A percentile compares a stretch with the other conserved stretches of the same genome.
Evolutionary conservation across 2,113 vertebrate genomes (phyloP).

Genomic region (Salvelinus alpinus): DNA sequence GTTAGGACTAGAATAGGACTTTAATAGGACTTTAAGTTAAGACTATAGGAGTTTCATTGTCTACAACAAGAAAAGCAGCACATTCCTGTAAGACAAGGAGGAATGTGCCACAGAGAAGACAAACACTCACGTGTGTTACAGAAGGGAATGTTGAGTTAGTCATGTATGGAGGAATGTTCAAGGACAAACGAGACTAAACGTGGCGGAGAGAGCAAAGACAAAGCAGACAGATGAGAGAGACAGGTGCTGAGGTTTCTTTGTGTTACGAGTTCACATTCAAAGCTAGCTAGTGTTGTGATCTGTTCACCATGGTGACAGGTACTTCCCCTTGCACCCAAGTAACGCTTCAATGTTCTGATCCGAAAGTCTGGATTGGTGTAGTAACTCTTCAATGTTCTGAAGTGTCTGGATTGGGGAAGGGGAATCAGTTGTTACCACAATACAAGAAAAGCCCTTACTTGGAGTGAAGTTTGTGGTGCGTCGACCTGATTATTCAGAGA

Average conservation of each 20-base stretch:
- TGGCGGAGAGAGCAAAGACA: background rate
- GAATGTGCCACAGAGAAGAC: too few species aligned
- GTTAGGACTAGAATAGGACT: background rate
- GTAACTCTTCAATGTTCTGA: too few species aligned
- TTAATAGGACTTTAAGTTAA: background rate
- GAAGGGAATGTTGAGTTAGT: background rate
- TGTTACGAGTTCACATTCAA: constrained; percentile 20
- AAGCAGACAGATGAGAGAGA: background rate
- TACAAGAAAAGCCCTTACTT: too few species aligned
- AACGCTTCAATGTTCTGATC: too few species aligned
- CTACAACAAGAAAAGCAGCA: constrained; percentile 10
- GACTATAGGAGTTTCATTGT: background rate
- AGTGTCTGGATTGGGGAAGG: too few species aligned
- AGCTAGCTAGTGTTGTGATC: background rate
- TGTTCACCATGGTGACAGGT: constrained; percentile 13
- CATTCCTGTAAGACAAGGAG: constrained; percentile 27
- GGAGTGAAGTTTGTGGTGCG: too few species aligned
- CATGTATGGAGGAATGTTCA: background rate
- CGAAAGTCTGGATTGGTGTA: too few species aligned
- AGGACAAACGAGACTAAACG: background rate
- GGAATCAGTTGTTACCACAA: too few species aligned
- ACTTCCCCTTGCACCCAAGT: too few species aligned
- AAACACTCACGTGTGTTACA: constrained; percentile 9
- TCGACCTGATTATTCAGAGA: too few species aligned
- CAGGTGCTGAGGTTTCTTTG: background rate